A percentile compares a stretch with the other conserved stretches of the same genome.
Conservation (phyloP, 1,140 invertebrate genomes). For the Camponotus vicinus region DNA sequence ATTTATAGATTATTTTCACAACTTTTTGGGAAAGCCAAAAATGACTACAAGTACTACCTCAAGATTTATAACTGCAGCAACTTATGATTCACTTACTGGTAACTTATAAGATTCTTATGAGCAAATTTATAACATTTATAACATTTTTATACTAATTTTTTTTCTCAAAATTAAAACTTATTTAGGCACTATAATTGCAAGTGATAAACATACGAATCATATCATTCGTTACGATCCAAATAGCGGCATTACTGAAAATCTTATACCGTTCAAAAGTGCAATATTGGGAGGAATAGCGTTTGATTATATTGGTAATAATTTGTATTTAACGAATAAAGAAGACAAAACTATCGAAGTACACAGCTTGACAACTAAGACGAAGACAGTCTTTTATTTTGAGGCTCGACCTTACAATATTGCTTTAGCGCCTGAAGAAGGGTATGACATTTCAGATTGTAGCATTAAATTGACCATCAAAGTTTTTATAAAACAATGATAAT, state of each 20-base stretch:
- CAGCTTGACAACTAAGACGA: conserved; percentile 86
- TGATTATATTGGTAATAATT: conserved; percentile 89
- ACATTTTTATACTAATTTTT: neutral
- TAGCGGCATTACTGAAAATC: conserved; percentile 76
- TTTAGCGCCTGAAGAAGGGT: conserved; percentile 89
- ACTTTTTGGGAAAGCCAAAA: conserved; percentile 81
- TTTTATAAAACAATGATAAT: neutral
- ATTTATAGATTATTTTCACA: conserved; percentile 81
- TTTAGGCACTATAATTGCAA: conserved; percentile 69
- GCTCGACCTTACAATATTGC: conserved; percentile 88
- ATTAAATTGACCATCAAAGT: neutral
- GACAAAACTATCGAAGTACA: conserved; percentile 88
- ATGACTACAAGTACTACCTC: conserved; percentile 56
- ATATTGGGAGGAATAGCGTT: conserved; percentile 89
- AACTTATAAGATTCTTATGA: conserved; percentile 13
- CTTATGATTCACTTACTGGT: conserved; percentile 81
- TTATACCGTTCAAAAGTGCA: conserved; percentile 85
- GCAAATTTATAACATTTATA: neutral
- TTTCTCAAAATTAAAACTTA: conserved; percentile 5
- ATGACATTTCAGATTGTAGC: conserved; percentile 20
- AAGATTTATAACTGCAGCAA: conserved; percentile 58
- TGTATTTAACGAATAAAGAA: conserved; percentile 89
- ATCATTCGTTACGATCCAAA: conserved; percentile 81
- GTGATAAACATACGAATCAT: conserved; percentile 56
- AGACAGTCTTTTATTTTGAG: conserved; percentile 85